phyloP scores from a whole-genome alignment of 2,888 invertebrate genomes.

The Coenonympha arcania region DNA sequence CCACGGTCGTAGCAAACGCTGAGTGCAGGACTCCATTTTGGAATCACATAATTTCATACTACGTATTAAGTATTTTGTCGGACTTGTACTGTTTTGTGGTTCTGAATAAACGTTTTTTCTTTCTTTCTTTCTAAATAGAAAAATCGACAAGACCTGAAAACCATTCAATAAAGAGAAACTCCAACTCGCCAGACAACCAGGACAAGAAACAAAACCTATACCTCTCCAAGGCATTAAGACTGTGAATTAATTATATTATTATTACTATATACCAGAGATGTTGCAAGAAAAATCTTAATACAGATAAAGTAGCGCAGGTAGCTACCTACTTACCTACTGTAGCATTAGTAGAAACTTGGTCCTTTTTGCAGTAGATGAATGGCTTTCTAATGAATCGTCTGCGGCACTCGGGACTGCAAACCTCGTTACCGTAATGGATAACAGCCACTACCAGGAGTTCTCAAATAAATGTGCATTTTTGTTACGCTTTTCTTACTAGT shows the following conservation, averaged over 20 bases:
- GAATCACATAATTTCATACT: no score
- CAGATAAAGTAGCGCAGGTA: neutral
- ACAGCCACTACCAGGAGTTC: slow-evolving; percentile 4
- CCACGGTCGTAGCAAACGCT: no score
- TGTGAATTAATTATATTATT: neutral
- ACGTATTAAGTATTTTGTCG: no score
- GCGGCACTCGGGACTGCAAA: slow-evolving; percentile 6
- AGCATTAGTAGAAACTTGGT: slow-evolving; percentile 28
- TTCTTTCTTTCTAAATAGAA: no score
- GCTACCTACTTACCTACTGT: neutral
- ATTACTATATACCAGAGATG: neutral
- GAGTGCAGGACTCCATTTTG: no score
- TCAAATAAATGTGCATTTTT: slow-evolving; percentile 4
- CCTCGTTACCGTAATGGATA: slow-evolving; percentile 9
- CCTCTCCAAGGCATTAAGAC: no score
- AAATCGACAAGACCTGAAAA: no score
- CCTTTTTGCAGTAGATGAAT: slow-evolving; percentile 45
- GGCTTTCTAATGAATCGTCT: slow-evolving; percentile 57
- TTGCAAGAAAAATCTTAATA: neutral
- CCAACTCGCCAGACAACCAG: no score
- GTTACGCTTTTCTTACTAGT: neutral
- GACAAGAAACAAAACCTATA: no score
- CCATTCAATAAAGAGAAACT: no score
- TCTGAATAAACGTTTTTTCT: no score
- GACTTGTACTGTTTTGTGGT: no score